Conservation (phyloP, 2,797 vertebrate genomes). For the Phaenicophaeus curvirostris region DNA sequence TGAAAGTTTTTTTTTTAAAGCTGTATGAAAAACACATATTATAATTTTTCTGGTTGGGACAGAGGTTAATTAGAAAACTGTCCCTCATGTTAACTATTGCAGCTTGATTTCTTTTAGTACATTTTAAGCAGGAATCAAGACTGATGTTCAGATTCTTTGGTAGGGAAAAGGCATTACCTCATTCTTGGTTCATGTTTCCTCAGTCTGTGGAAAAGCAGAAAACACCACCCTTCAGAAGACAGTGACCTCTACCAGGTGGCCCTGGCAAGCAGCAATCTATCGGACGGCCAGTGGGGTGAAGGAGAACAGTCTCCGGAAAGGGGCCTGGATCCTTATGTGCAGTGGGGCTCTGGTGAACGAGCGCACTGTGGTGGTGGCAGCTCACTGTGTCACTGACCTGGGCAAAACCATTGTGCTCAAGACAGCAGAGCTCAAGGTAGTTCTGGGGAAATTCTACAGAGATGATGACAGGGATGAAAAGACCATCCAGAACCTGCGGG, state of each 20-base stretch:
- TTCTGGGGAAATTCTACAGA: slow-evolving; percentile 92
- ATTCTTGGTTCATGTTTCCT: slow-evolving; percentile 5
- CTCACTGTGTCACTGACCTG: slow-evolving; percentile 94
- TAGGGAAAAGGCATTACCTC: not conserved
- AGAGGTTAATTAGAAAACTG: not conserved
- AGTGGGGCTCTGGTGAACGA: slow-evolving; percentile 94
- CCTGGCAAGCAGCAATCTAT: slow-evolving; percentile 95
- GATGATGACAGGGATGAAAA: slow-evolving; percentile 88
- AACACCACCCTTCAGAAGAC: slow-evolving; percentile 83
- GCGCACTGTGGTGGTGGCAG: slow-evolving; percentile 90
- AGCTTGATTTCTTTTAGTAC: not conserved
- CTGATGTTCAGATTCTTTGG: not conserved
- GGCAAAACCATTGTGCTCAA: slow-evolving; percentile 88
- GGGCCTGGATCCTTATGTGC: slow-evolving; percentile 92
- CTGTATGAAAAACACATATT: not conserved
- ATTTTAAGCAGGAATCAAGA: not conserved
- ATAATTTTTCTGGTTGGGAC: not conserved
- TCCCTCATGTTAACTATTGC: not conserved
- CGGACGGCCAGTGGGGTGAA: slow-evolving; percentile 75
- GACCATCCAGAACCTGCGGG: slow-evolving; percentile 88
- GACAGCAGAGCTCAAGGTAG: slow-evolving; percentile 86
- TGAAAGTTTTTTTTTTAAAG: not conserved
- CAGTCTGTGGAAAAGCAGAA: slow-evolving; percentile 94
- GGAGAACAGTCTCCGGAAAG: slow-evolving; percentile 66
- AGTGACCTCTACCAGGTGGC: slow-evolving; percentile 84